A percentile compares a stretch with the other conserved stretches of the same genome.
Conservation (phyloP, 2,113 vertebrate genomes). For the Pedetes capensis region DNA sequence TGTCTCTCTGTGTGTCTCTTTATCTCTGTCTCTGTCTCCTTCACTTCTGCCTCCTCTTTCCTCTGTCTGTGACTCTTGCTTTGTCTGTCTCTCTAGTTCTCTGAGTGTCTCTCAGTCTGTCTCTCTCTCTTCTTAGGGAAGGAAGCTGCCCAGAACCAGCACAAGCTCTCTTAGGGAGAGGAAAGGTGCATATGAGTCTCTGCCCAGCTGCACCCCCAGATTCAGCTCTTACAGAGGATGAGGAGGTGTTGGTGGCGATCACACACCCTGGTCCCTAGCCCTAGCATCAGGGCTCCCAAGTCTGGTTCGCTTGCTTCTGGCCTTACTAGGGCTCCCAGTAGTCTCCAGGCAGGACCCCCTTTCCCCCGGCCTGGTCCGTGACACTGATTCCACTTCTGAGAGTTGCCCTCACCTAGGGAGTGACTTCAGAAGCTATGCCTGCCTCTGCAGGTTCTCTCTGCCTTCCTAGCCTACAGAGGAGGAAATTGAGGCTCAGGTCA, state of each 20-base stretch:
- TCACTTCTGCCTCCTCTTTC: background rate
- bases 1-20: no score
- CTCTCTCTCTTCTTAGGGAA: background rate
- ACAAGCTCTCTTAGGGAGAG: background rate
- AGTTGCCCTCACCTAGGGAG: no score
- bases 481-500: background rate
- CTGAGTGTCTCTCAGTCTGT: background rate
- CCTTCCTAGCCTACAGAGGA: no score
- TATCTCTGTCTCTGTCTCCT: background rate
- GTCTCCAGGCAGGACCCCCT: background rate
- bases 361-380: background rate
- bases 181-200: background rate
- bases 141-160: no score
- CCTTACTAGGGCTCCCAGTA: slow-evolving; percentile 31
- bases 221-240: background rate
- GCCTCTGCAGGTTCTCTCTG: background rate
- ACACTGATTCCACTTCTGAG: background rate
- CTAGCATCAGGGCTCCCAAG: accelerated
- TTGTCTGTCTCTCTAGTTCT: background rate
- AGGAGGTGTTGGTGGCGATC: background rate
- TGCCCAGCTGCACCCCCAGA: background rate
- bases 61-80: background rate
- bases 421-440: background rate
- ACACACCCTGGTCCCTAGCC: accelerated
- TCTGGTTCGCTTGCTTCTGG: background rate